A percentile compares a stretch with the other conserved stretches of the same genome.
Evolutionary conservation across 2,888 invertebrate species (phyloP).

Genomic region (Ennomos erosarius): DNA sequence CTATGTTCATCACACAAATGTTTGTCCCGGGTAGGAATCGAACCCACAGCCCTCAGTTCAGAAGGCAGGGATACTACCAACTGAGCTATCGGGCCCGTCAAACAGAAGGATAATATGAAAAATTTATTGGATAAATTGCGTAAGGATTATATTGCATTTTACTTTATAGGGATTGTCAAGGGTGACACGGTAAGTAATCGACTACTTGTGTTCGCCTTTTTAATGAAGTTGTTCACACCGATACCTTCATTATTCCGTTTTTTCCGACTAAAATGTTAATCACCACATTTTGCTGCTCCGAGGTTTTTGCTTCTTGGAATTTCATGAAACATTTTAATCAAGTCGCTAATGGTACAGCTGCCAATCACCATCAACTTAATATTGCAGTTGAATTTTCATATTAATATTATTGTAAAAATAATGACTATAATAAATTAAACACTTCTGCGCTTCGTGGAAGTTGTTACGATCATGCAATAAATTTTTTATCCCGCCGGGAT

Average conservation of each 20-base stretch:
- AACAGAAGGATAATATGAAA: constrained; percentile 12
- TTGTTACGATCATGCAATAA: constrained; percentile 46
- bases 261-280: constrained; percentile 70
- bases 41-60: no score
- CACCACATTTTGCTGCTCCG: constrained; percentile 65
- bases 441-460: constrained; percentile 45
- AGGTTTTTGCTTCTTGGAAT: constrained; percentile 58
- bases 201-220: constrained; percentile 69
- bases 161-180: constrained; percentile 60
- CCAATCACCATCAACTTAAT: constrained; percentile 57
- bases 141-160: constrained; percentile 52
- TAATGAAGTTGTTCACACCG: constrained; percentile 73
- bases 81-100: no score
- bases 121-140: constrained; percentile 35
- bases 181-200: constrained; percentile 63
- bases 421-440: constrained; percentile 56
- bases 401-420: constrained; percentile 46
- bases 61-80: no score
- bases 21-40: no score
- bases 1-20: no score
- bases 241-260: constrained; percentile 72
- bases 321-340: constrained; percentile 71
- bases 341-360: constrained; percentile 64
- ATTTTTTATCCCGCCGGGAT: constrained; percentile 48
- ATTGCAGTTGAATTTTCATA: constrained; percentile 52